Conservation (phyloP, 2,113 vertebrate species). For the Prunella fulvescens region DNA sequence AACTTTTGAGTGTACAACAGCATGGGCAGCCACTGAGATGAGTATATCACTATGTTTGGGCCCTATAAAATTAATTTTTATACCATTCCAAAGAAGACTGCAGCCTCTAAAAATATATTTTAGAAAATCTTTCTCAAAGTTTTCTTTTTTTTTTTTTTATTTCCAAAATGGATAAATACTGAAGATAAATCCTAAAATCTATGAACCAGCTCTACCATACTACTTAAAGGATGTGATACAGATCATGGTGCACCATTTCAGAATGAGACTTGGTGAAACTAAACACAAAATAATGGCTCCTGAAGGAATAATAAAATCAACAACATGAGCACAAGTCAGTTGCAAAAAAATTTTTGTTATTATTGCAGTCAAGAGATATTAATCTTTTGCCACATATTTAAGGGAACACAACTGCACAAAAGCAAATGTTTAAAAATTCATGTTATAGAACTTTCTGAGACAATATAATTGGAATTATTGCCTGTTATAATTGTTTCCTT, state of each 20-base stretch:
- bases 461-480: constrained; percentile 45
- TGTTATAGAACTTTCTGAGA: constrained; percentile 18
- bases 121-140: not conserved
- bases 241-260: not conserved
- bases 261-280: not conserved
- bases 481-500: not conserved
- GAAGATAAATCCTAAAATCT: not conserved
- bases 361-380: not conserved
- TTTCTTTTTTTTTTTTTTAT: not conserved
- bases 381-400: constrained; percentile 6
- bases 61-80: not conserved
- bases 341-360: not conserved
- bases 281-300: not conserved
- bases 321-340: not conserved
- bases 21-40: not conserved
- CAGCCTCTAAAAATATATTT: not conserved
- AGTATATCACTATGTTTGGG: not conserved
- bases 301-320: constrained; percentile 8
- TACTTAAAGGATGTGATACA: not conserved
- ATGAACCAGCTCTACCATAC: not conserved
- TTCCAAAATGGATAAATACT: not conserved
- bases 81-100: not conserved
- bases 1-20: not conserved
- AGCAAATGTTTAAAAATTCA: constrained; percentile 50
- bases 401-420: not conserved